Evolutionary conservation across 2,888 invertebrate genomes (phyloP), one percentile per base, ranked within the genome.

Genomic region (Laothoe populi): DNA sequence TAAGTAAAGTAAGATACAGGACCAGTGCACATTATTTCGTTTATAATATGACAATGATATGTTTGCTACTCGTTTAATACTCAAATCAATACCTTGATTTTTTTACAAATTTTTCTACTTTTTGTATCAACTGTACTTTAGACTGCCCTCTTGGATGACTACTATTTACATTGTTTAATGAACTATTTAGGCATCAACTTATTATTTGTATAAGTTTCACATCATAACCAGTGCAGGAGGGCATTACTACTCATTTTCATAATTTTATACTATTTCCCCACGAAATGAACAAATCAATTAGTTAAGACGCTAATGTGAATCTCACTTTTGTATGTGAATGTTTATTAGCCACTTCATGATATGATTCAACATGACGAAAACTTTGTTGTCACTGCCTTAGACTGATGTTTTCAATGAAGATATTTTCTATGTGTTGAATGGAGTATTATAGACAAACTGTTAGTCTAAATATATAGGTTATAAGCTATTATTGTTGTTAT

Each of bases 371-470:
- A 73, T 70, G 78, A 74, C 72, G 84, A 84, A 86, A 70, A 88
- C 81, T 86, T 83, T 83, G 78, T 90, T 87, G 82, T 87, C 90
- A 91, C 92, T 92, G 91, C 91, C 90, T 89, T 89, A 84, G 90
- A 92, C 90, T 89, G 89, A 90, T 87, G 83, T 90, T 90, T 87
- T 86, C 81, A 85, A 85, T 86, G 71, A 83, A 85, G 72, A 80
- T 79, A 76, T 82, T 82, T 84, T 87, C 80, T 87, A 83, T 87
- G 71, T 75, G 79, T 83, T 85, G 75, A 81, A 82, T 72, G 76
- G 76, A 86, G 81, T 88, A 87, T 87, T 86, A 84, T 83, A 81
- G 79, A 83, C 77, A 78, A 71, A 77, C 79, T 78, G 76, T 82
- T 84, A 83, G 83, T 81, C 68, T 85, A 80, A 81, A 69, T 74